Evolutionary conservation across 2,797 vertebrate genomes (phyloP).

Genomic region (Molossus molossus): DNA sequence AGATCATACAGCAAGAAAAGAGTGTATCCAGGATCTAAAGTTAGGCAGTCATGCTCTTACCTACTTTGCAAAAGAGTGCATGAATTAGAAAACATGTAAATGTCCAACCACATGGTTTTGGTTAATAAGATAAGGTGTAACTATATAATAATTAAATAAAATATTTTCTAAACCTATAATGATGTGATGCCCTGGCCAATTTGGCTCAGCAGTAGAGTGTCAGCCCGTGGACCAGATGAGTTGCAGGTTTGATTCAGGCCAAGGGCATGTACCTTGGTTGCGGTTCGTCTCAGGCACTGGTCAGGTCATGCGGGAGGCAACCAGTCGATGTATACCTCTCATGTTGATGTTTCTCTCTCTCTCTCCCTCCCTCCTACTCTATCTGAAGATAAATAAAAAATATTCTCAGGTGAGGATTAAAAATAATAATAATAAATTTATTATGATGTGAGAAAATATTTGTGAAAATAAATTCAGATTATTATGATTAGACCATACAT

Average conservation of each 20-base stretch:
- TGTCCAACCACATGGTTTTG: not conserved
- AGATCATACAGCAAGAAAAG: not conserved
- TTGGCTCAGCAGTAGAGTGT: no score
- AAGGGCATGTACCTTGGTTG: no score
- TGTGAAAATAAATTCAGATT: not conserved
- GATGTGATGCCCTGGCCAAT: not conserved
- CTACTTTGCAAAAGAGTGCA: not conserved
- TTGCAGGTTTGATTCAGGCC: no score
- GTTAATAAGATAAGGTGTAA: not conserved
- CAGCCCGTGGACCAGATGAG: no score
- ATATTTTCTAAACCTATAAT: slow-evolving; percentile 9
- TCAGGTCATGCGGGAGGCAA: no score
- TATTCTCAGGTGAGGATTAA: no score
- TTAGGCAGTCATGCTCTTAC: not conserved
- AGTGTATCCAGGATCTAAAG: not conserved
- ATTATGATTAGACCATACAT: not conserved
- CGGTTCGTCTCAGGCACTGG: no score
- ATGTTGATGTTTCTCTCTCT: no score
- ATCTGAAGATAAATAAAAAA: no score
- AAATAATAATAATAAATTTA: not conserved
- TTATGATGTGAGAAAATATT: not conserved
- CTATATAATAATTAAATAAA: not conserved
- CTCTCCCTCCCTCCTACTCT: no score
- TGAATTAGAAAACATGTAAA: not conserved
- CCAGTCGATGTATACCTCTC: no score